Conservation (phyloP, 2,888 invertebrate species). For the Ormyrus thymus region DNA sequence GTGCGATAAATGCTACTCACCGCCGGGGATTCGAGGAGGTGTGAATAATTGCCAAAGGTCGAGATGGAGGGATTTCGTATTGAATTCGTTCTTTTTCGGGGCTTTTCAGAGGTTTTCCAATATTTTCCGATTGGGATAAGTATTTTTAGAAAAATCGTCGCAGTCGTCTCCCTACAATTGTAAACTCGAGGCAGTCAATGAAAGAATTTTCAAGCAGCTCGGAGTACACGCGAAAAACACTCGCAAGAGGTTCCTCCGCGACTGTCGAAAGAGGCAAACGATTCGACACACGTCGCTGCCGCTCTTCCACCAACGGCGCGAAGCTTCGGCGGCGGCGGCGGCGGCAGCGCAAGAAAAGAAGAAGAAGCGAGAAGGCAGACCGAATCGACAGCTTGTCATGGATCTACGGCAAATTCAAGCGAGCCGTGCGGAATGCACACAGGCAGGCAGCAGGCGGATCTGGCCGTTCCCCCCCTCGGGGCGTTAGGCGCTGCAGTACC, state of each 20-base stretch:
- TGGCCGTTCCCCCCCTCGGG: neutral
- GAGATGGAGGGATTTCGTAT: neutral
- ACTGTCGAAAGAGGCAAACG: no score
- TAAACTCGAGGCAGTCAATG: no score
- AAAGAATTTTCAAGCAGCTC: no score
- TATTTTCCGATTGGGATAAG: no score
- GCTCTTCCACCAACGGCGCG: neutral
- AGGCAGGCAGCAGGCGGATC: neutral
- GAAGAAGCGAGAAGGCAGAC: conserved; percentile 10
- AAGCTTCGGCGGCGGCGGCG: neutral
- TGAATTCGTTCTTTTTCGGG: no score
- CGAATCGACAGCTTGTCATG: conserved; percentile 33
- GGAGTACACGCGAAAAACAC: no score
- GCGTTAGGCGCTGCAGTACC: conserved; percentile 22
- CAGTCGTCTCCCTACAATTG: no score
- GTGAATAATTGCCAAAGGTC: neutral
- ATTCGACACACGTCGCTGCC: conserved; percentile 20
- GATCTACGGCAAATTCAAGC: conserved; percentile 20
- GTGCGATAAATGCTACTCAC: no score
- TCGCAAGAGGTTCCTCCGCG: no score
- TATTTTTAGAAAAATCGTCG: no score
- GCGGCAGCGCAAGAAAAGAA: neutral
- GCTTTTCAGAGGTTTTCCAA: no score
- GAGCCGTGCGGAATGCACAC: conserved; percentile 18
- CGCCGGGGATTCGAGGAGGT: conserved; percentile 1